Evolutionary conservation across 2,113 vertebrate species (phyloP).

Genomic region (Microcebus lehilahytsara): DNA sequence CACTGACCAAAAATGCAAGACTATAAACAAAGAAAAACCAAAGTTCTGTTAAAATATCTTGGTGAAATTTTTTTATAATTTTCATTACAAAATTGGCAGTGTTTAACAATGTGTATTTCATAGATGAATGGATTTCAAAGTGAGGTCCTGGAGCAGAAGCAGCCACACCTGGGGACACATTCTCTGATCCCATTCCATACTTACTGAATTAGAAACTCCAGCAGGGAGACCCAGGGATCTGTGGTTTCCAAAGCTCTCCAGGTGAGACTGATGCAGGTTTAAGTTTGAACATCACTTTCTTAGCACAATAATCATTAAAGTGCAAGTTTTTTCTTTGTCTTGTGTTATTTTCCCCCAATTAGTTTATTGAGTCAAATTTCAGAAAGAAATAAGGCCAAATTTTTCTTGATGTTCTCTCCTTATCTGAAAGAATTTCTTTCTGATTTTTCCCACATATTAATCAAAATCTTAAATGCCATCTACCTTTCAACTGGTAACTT

Average conservation of each 20-base stretch:
- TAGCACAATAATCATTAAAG: not conserved
- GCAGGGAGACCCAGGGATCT: not conserved
- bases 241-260: not conserved
- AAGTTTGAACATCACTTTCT: not conserved
- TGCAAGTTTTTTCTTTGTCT: not conserved
- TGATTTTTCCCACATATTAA: not conserved
- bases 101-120: not conserved
- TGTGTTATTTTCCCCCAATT: not conserved
- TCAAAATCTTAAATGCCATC: not conserved
- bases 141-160: not conserved
- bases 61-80: not conserved
- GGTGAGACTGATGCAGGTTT: not conserved
- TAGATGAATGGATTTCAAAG: not conserved
- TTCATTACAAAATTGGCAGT: not conserved
- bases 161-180: not conserved
- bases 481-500: not conserved
- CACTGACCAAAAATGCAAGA: not conserved
- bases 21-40: not conserved
- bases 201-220: not conserved
- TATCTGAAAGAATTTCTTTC: not conserved
- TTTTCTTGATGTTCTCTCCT: not conserved
- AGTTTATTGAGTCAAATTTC: constrained; percentile 10
- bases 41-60: not conserved
- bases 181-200: not conserved
- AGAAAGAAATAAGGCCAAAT: not conserved